Base-by-base conservation (phyloP, 2,797 vertebrate species). In the Rhinatrema bivittatum region DNA sequence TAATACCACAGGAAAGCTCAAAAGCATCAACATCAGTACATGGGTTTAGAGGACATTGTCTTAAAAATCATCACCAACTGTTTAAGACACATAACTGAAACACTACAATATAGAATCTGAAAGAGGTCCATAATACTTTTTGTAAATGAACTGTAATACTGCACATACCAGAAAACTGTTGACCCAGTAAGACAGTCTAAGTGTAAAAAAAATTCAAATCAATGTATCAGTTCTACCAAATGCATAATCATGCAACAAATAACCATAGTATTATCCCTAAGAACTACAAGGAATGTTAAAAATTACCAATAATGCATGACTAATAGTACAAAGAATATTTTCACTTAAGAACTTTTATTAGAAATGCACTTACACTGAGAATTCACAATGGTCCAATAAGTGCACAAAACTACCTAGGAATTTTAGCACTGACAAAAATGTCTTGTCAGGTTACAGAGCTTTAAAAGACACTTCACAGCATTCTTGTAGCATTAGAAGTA, bases 181-280 rank as follows among this genome's bases (percentile, higher is more conserved):
- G 81, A 83, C 74, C 76, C 66, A 72, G 44, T 84, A 87, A 83
- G 84, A 90, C 82, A 85, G 83, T 76, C 72, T 82, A 87, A 83
- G 66, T 72, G 66, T 82, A 82, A 87, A 82, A 82, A 73, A 63
- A 66, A 82, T 40, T 52, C 76, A 64, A 82, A 81, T 86, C 70
- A 70, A 72, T 78, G 76, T 89, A 87, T 85, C 81, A 88, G 87
- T 85, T 89, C 87, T 89, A 92, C 62, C 79, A 81, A 87, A 94
- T 91, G 91, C 87, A 90, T 91, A 87, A 89, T 86, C 95, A 98
- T 98, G 94, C 94, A 90, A 97, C 92, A 69, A 82, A 80, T 86
- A 94, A 93, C 82, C 81, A 92, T 79, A 86, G 76, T 88, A 88
- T 88, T 87, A 90, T 76, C 88, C 82, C 88, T 87, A 92, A 74